Base-by-base conservation (phyloP, 2,888 invertebrate species). In the Ennomos quercinarius region DNA sequence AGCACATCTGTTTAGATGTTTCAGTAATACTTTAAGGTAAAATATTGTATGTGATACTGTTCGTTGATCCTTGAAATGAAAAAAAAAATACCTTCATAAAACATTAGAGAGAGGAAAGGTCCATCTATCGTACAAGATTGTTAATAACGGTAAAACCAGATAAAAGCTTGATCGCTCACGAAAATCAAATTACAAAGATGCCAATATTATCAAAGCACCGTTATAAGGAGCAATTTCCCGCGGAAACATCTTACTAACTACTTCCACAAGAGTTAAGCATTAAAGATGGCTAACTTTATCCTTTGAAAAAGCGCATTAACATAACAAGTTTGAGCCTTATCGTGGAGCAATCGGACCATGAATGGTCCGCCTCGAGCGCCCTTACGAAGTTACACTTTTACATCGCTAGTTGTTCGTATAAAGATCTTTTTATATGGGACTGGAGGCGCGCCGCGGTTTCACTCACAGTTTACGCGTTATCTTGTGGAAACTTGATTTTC, bases 291-390 rank as follows among this genome's bases (percentile, higher is more conserved):
- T 39, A 66, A 66, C 57, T 66, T 61, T 62, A 62, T 64, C 62
- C 66, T 66, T 66, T 66, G 66, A 67, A 65, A 67, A 65, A 65
- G 65, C 61, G 65, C 67, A 67, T 67, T 65, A 67, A 56, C 67
- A 63, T 67, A 67, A 65, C 65, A 65, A 67, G 61, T 67, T 64
- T 56, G 65, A 59, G 51, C 52, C 67, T 65, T 67, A 67, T 67
- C 67, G 51, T 37, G 42, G 41, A 27, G 42, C 63, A 60, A 63
- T 61, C 67, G 63, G 61, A 65, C 59, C 67, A 57, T 65, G 67
- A 65, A 65, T 62, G 63, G 61, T 59, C 56, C 42, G 58, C 64
- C 55, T 46, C 52, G 17, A 49, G 64, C 63, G 52, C 59, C 56
- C 63, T 55, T 58, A 55, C 55, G 47, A 44, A 52, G 37, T 63